Percentiles rank a stretch among this genome's conserved stretches.
phyloP scores from a whole-genome alignment of 2,888 invertebrate genomes.

The Eupeodes latifasciatus region DNA sequence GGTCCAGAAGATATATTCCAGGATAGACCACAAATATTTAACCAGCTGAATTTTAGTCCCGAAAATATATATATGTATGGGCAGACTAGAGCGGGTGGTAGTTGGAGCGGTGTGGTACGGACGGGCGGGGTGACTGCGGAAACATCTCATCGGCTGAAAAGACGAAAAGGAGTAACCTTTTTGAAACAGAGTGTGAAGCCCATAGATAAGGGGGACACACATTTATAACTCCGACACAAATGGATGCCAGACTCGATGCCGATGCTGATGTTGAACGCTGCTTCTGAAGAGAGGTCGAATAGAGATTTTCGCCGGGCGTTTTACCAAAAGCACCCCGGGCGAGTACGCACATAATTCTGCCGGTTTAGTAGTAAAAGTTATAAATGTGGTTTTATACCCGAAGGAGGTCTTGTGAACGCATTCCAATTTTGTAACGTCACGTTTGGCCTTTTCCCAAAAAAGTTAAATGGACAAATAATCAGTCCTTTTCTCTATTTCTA shows the following conservation, averaged over 20 bases:
- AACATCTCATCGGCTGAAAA: neutral
- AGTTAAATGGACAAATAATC: constrained; percentile 69
- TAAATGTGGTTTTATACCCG: constrained; percentile 81
- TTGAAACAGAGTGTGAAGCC: constrained; percentile 66
- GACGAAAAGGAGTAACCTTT: constrained; percentile 34
- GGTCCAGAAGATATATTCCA: constrained; percentile 82
- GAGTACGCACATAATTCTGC: constrained; percentile 74
- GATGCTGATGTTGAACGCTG: neutral
- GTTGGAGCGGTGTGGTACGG: neutral
- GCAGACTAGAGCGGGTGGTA: constrained; percentile 5
- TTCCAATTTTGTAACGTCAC: constrained; percentile 67
- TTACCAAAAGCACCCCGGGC: constrained; percentile 65
- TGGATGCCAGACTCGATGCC: constrained; percentile 39
- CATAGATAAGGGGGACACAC: constrained; percentile 68
- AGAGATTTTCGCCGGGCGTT: constrained; percentile 70
- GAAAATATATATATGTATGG: neutral
- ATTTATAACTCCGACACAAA: constrained; percentile 69
- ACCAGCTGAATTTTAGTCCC: constrained; percentile 81
- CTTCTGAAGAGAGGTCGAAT: constrained; percentile 57
- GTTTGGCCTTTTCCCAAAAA: constrained; percentile 71
- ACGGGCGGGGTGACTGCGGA: no score
- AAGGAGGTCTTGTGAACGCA: constrained; percentile 63
- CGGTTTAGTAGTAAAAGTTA: constrained; percentile 79
- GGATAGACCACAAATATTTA: constrained; percentile 83
- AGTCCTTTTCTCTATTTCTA: constrained; percentile 22